Evolutionary conservation across 2,113 vertebrate genomes (phyloP), one percentile per base, ranked within the genome.

Genomic region (Salvelinus fontinalis): DNA sequence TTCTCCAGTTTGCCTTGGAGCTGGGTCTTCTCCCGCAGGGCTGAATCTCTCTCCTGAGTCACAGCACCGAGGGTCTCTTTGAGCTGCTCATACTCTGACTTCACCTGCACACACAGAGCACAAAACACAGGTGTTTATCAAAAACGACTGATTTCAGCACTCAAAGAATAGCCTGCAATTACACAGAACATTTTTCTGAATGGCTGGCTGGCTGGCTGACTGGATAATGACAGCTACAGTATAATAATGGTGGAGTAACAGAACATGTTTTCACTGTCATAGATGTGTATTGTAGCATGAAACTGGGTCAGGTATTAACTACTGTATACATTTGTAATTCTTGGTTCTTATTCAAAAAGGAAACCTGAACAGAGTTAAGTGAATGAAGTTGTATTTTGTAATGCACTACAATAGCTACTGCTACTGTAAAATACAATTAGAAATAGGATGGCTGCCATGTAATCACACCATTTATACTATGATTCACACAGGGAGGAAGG

Each of bases 1-100:
- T 98, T 99, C 97, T 99, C 97, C 97, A 99, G 97, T 95, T 98
- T 99, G 97, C 91, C 96, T 96, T 90, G 95, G 95, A 96, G 95
- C 94, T 95, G 94, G 85, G 88, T 93, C 84, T 92, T 97, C 90
- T 95, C 94, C 94, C 90, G 93, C 90, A 95, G 82, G 83, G 96
- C 95, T 94, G 93, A 95, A 93, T 96, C 92, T 89, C 94, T 93
- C 84, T 95, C 95, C 82, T 92, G 83, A 89, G 95, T 96, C 94
- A 97, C 95, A 89, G 90, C 77, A 74, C 92, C 81, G 74, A 96
- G 94, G 81, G 81, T 78, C 91, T 92, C 93, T 89, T 89, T 88
- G 82, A 95, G 94, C 68, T 90, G 88, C 75, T 92, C 97, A 96
- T 96, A 93, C 84, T 96, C 95, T 85, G 89, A 87, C 89, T 94